phyloP scores from a whole-genome alignment of 2,797 vertebrate species.

The Danionella dracula region DNA sequence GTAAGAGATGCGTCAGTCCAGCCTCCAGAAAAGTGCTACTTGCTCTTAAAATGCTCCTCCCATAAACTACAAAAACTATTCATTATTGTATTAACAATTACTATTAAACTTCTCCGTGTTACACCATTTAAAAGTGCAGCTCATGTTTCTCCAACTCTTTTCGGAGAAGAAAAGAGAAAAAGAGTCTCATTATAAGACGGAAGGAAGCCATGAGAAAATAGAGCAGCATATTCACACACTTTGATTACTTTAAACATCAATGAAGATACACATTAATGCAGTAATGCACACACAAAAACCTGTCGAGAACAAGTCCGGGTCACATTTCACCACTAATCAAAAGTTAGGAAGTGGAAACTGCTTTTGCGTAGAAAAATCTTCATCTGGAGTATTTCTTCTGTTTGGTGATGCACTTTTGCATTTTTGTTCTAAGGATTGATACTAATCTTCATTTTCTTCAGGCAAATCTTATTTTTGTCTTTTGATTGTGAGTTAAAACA shows the following conservation, averaged over 20 bases:
- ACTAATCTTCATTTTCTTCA: no score
- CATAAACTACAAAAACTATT: slow-evolving; percentile 50
- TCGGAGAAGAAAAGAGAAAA: slow-evolving; percentile 65
- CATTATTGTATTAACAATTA: slow-evolving; percentile 53
- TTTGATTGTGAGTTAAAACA: background rate
- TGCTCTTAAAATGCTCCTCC: slow-evolving; percentile 63
- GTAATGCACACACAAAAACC: slow-evolving; percentile 6
- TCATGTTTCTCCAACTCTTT: slow-evolving; percentile 52
- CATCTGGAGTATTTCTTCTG: background rate
- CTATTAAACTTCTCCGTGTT: slow-evolving; percentile 65
- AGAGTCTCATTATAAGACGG: slow-evolving; percentile 59
- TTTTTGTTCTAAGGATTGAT: no score
- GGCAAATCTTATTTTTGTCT: no score
- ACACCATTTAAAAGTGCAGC: slow-evolving; percentile 76
- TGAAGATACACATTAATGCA: slow-evolving; percentile 39
- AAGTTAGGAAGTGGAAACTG: background rate
- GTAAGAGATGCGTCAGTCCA: slow-evolving; percentile 49
- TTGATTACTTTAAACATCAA: slow-evolving; percentile 50
- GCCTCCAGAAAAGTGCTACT: slow-evolving; percentile 54
- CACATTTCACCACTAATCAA: background rate
- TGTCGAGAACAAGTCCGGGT: slow-evolving; percentile 13
- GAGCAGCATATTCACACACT: slow-evolving; percentile 42
- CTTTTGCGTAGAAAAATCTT: background rate
- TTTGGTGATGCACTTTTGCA: background rate
- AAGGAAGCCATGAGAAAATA: slow-evolving; percentile 67